A percentile compares a stretch with the other conserved stretches of the same genome.
Evolutionary conservation across 2,113 vertebrate species (phyloP).

Genomic region (Eubucco bourcierii): DNA sequence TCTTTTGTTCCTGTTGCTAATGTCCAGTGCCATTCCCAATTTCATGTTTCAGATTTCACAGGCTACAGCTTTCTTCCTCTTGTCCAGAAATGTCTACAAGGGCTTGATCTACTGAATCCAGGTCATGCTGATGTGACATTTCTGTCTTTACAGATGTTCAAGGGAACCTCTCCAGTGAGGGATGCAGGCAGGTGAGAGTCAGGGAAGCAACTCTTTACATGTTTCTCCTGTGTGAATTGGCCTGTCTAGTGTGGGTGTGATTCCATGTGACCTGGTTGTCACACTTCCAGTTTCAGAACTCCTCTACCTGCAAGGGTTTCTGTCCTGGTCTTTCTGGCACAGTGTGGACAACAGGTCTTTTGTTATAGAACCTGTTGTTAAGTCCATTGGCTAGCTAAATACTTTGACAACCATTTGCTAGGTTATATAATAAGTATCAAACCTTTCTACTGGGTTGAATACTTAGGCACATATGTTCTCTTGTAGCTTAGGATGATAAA

Average conservation of each 20-base stretch:
- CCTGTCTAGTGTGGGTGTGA: background rate
- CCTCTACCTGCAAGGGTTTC: background rate
- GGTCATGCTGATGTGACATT: background rate
- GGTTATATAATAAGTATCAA: background rate
- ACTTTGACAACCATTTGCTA: background rate
- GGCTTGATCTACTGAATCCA: background rate
- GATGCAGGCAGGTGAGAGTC: background rate
- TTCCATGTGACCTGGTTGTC: background rate
- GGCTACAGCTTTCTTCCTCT: background rate
- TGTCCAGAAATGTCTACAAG: background rate
- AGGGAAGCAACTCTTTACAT: background rate
- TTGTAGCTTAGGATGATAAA: background rate
- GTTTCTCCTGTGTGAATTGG: background rate
- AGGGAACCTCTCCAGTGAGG: background rate
- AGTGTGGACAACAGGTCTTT: background rate
- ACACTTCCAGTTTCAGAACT: background rate
- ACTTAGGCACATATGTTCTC: background rate
- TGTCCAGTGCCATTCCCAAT: background rate
- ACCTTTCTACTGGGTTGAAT: background rate
- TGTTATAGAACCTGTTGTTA: background rate
- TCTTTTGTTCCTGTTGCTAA: background rate
- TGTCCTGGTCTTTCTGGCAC: background rate
- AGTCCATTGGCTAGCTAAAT: background rate
- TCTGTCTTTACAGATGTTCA: background rate
- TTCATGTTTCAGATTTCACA: background rate